Conservation (phyloP, 2,797 vertebrate genomes). For the Lophura swinhoii region DNA sequence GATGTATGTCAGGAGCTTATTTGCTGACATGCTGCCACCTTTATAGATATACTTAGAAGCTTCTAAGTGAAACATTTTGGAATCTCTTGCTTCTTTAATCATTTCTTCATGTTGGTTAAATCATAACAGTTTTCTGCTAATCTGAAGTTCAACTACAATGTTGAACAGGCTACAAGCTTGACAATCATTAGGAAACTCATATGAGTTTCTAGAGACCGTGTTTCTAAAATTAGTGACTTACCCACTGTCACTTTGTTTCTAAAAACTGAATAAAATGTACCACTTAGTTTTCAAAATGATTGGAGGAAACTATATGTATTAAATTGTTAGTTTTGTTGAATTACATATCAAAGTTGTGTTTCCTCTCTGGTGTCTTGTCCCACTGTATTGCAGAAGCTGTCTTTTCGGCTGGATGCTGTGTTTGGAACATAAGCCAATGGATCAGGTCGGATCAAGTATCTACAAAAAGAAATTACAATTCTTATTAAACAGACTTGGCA, state of each 20-base stretch:
- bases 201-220: conserved; percentile 33
- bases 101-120: conserved; percentile 1
- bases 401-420: conserved; percentile 75
- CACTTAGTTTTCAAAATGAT: conserved; percentile 32
- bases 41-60: conserved; percentile 18
- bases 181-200: background rate
- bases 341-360: conserved; percentile 81
- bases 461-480: conserved; percentile 60
- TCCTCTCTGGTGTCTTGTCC: conserved; percentile 81
- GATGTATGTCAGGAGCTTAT: background rate
- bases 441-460: conserved; percentile 86
- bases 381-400: conserved; percentile 78
- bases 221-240: conserved; percentile 42
- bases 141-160: background rate
- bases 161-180: background rate
- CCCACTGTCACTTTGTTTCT: conserved; percentile 23
- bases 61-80: conserved; percentile 16
- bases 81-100: background rate
- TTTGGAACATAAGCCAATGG: conserved; percentile 82
- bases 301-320: conserved; percentile 56
- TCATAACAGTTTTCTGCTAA: background rate
- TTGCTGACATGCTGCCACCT: background rate
- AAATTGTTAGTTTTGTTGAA: conserved; percentile 32
- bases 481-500: background rate
- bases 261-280: conserved; percentile 39